Evolutionary conservation across 2,797 vertebrate genomes (phyloP).

Genomic region (Sebastes itinus): DNA sequence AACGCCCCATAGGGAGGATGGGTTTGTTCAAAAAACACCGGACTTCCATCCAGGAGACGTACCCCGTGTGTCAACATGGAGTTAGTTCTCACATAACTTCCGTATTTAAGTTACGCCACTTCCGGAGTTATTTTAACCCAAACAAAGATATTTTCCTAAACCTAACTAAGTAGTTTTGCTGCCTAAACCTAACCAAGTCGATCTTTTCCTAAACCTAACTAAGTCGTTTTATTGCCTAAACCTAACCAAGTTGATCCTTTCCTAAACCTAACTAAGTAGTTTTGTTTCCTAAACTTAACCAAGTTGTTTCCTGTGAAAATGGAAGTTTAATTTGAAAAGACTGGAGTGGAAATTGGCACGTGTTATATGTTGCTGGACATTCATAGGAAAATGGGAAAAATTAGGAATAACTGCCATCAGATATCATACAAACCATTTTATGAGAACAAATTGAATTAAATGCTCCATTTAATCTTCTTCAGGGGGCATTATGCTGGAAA

Average conservation of each 20-base stretch:
- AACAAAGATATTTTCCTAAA: no score
- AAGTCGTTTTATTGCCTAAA: no score
- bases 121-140: not conserved
- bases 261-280: no score
- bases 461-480: conserved; percentile 32
- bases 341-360: not conserved
- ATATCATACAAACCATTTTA: not conserved
- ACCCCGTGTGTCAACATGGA: not conserved
- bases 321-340: not conserved
- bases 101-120: not conserved
- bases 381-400: not conserved
- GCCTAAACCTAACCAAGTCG: no score
- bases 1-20: not conserved
- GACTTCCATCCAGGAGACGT: not conserved
- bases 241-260: no score
- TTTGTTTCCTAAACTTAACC: not conserved
- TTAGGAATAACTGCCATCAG: rapidly evolving
- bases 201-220: no score
- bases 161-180: no score
- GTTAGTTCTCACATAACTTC: not conserved
- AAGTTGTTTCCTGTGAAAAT: not conserved
- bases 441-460: conserved; percentile 12
- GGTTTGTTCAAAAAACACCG: not conserved
- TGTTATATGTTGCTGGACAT: not conserved
- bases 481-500: conserved; percentile 36